Evolutionary conservation across 2,797 vertebrate species (phyloP).

Genomic region (Hafferia zeledoni): DNA sequence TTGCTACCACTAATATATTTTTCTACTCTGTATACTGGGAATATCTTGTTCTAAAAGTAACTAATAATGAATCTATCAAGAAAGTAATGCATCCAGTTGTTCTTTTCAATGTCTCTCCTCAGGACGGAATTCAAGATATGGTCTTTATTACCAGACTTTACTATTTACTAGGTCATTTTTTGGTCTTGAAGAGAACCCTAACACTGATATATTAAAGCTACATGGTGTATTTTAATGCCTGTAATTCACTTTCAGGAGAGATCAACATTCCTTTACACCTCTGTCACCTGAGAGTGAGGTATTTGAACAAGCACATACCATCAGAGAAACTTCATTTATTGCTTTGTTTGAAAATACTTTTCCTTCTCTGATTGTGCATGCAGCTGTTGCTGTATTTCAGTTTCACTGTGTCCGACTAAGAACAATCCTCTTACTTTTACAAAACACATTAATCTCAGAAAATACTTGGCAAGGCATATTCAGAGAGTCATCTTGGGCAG

Average conservation of each 20-base stretch:
- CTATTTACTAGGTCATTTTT: not conserved
- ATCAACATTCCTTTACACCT: not conserved
- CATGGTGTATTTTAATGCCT: not conserved
- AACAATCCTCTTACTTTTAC: rapidly evolving
- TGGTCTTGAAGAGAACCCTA: not conserved
- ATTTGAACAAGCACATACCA: not conserved
- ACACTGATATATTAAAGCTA: not conserved
- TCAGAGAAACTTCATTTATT: not conserved
- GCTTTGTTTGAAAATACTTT: not conserved
- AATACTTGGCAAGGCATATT: not conserved
- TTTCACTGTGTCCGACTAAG: not conserved
- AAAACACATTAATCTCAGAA: not conserved
- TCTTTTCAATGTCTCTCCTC: not conserved
- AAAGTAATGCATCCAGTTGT: not conserved
- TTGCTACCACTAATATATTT: not conserved
- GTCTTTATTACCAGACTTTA: not conserved
- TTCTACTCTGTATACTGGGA: not conserved
- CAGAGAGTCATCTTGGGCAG: not conserved
- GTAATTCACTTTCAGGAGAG: not conserved
- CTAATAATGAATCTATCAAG: not conserved
- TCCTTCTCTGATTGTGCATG: rapidly evolving
- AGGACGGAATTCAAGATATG: not conserved
- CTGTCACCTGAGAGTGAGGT: not conserved
- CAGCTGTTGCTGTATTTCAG: not conserved
- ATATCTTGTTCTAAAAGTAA: not conserved